phyloP scores from a whole-genome alignment of 2,888 invertebrate genomes.

The Lithophane ornitopus region DNA sequence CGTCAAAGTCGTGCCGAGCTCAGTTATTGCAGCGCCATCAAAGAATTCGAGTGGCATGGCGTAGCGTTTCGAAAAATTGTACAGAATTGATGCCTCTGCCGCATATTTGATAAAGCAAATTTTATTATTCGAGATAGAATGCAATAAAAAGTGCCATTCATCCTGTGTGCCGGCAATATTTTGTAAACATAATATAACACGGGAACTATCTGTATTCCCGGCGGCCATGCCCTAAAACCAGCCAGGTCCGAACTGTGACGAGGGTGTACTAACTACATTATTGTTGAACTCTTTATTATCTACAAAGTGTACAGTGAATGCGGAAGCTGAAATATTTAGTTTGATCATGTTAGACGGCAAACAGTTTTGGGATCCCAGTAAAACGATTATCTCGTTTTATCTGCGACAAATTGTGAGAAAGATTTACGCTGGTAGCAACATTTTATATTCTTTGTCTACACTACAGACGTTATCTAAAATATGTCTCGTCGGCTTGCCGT shows the following conservation, averaged over 20 bases:
- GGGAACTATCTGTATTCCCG: conserved; percentile 55
- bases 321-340: conserved; percentile 41
- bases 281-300: conserved; percentile 65
- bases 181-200: conserved; percentile 61
- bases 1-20: conserved; percentile 41
- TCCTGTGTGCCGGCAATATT: conserved; percentile 53
- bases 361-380: conserved; percentile 51
- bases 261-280: conserved; percentile 64
- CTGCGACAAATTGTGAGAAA: conserved; percentile 53
- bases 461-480: conserved; percentile 57
- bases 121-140: conserved; percentile 65
- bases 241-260: conserved; percentile 47
- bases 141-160: conserved; percentile 66
- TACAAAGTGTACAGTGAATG: conserved; percentile 38
- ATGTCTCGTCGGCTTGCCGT: conserved; percentile 57
- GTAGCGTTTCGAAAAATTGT: conserved; percentile 46
- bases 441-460: conserved; percentile 62
- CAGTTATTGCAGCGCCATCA: conserved; percentile 54
- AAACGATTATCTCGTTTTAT: conserved; percentile 58
- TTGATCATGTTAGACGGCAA: conserved; percentile 34
- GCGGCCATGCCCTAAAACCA: conserved; percentile 43
- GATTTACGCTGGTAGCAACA: conserved; percentile 50
- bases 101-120: conserved; percentile 59
- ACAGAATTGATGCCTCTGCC: conserved; percentile 40
- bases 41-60: conserved; percentile 44